Evolutionary conservation across 2,113 vertebrate genomes (phyloP).

Genomic region (Fulica atra): DNA sequence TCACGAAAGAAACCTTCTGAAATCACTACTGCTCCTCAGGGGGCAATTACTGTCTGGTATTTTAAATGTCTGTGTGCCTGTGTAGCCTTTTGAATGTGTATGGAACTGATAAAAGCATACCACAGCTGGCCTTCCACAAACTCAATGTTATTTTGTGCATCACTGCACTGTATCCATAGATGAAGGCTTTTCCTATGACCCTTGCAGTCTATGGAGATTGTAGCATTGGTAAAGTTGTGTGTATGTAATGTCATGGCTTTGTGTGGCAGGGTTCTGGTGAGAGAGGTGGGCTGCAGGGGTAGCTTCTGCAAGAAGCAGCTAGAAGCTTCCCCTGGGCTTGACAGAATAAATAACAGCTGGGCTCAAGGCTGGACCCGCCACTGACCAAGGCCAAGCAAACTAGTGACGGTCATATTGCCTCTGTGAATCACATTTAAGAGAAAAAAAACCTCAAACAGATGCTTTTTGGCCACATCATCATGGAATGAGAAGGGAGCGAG

Average conservation of each 20-base stretch:
- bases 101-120: neutral
- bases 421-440: too few species aligned
- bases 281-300: too few species aligned
- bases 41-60: neutral
- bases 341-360: too few species aligned
- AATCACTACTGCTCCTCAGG: neutral
- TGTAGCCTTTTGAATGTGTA: neutral
- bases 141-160: neutral
- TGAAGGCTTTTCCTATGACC: neutral
- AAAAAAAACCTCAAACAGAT: too few species aligned
- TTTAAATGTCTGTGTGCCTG: neutral
- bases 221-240: neutral
- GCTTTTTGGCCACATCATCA: too few species aligned
- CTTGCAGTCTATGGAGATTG: neutral
- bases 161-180: neutral
- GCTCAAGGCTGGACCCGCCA: too few species aligned
- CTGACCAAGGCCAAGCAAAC: too few species aligned
- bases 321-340: too few species aligned
- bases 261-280: too few species aligned
- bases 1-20: neutral
- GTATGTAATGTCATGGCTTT: neutral
- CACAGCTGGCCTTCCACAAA: neutral
- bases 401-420: too few species aligned
- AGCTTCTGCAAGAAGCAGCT: too few species aligned
- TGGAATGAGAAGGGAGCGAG: too few species aligned